Conservation (phyloP, 2,113 vertebrate species). For the Oriolus oriolus region DNA sequence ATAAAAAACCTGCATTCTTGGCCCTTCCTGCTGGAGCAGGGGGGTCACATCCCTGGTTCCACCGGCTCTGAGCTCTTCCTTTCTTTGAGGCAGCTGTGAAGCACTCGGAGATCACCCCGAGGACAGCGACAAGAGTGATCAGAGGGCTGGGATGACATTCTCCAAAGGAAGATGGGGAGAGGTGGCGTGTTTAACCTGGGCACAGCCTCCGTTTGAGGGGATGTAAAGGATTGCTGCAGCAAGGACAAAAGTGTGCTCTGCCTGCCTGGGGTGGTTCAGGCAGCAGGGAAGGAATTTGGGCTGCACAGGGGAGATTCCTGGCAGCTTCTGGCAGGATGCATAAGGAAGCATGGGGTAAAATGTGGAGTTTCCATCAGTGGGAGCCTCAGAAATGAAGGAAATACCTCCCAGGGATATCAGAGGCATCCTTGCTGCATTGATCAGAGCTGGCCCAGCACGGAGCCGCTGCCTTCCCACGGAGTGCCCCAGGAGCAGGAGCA, state of each 20-base stretch:
- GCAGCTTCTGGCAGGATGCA: neutral
- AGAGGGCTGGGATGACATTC: neutral
- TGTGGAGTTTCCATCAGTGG: neutral
- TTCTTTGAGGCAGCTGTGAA: neutral
- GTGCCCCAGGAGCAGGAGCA: neutral
- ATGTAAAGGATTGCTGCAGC: neutral
- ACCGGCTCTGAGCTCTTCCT: neutral
- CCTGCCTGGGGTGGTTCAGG: neutral
- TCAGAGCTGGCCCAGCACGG: neutral
- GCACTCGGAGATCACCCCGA: neutral
- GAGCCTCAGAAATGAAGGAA: neutral
- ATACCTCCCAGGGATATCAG: neutral
- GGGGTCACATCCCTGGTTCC: neutral
- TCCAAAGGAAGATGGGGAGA: neutral
- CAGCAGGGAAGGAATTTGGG: neutral
- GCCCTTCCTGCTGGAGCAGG: neutral
- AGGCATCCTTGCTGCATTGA: neutral
- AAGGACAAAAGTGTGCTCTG: neutral
- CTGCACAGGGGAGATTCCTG: neutral
- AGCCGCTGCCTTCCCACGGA: rapidly evolving
- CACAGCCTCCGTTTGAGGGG: neutral
- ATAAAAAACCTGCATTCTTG: neutral
- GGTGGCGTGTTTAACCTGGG: neutral
- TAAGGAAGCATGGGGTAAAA: neutral
- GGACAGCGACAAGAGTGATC: neutral